Base-by-base conservation (phyloP, 2,113 vertebrate species). In the Blennius ocellaris region DNA sequence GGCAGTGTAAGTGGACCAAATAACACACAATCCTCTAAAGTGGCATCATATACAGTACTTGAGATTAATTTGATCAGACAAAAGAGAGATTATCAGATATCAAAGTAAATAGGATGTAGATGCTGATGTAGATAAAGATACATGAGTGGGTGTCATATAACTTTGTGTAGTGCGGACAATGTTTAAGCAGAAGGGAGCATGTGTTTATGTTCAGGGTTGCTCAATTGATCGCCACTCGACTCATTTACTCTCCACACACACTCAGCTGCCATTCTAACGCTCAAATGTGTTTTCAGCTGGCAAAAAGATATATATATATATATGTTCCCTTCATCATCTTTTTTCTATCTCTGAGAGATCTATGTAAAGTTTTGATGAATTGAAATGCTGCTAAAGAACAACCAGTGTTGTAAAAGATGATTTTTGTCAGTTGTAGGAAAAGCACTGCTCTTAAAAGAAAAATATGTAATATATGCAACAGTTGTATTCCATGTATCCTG, bases 101-200 rank as follows among this genome's bases (percentile, higher is more conserved):
- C 54, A 44, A 49, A 66, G 45, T 3, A 45, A 45, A 47, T 5
- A 51, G 47, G 56, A 52, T 16, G 21, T 10, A 53, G 43, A 68
- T 12, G 14, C 53, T 7, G 61, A 69, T 45, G 62, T 10, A 17
- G 56, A 53, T 15, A 39, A 41, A 17, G 56, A 53, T 15, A 39
- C 41, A 60, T 55, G 56, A 43, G 62, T 64, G 55, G 68, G 56
- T 48, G 52, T 43, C 8, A 61, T 8, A 12, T 59, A 73, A 61
- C 90, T 88, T 88, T 92, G 83, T 82, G 40, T 55, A 15, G 11
- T 82, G 84, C 65, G 80, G 73, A 78, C 81, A 73, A 92, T 91
- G 57, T 89, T 91, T 92, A 88, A 93, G 37, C 90, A 77, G 72
- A 50, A 30, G 9, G 44, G 62, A 51, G 54, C 61, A 55, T 68